Evolutionary conservation across 2,888 invertebrate species (phyloP), one percentile per base, ranked within the genome.

Genomic region (Agriotes lineatus): DNA sequence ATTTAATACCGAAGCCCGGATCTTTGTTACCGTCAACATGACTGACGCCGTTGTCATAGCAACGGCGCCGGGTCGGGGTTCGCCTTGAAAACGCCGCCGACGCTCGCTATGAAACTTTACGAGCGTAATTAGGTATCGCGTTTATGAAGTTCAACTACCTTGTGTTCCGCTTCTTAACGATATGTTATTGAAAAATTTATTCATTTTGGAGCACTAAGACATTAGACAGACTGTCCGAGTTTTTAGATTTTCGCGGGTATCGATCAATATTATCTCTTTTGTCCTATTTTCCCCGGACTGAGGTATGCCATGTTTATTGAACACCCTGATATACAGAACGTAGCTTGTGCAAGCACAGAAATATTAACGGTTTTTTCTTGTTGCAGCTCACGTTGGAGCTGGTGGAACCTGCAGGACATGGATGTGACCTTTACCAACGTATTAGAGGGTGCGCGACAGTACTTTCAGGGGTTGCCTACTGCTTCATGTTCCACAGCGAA

Each of bases 381-480:
- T 70, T 70, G 25, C 62, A 70, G 70, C 62, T 63, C 70, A 52
- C 10, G 33, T 56, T 69, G 50, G 65, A 66, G 69, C 69, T 57
- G 69, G 61, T 69, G 65, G 52, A 64, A 76, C 81, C 82, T 82
- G 82, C 83, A 85, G 87, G 90, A 88, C 87, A 92, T 92, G 92
- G 92, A 92, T 88, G 90, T 89, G 85, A 88, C 89, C 86, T 89
- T 87, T 86, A 91, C 90, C 86, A 93, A 92, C 90, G 91, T 92
- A 86, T 87, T 93, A 89, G 92, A 93, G 89, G 92, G 92, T 85
- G 91, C 91, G 83, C 91, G 93, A 83, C 92, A 92, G 87, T 93
- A 91, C 86, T 93, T 93, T 85, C 91, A 93, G 88, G 93, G 93
- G 82, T 86, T 93, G 83, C 93, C 93, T 74, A 85, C 86, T 77